These are phyloP conservation scores for Drosophila affinis DNA, from an alignment of 2,888 invertebrate species.

Conservation along the genomic window DNA sequence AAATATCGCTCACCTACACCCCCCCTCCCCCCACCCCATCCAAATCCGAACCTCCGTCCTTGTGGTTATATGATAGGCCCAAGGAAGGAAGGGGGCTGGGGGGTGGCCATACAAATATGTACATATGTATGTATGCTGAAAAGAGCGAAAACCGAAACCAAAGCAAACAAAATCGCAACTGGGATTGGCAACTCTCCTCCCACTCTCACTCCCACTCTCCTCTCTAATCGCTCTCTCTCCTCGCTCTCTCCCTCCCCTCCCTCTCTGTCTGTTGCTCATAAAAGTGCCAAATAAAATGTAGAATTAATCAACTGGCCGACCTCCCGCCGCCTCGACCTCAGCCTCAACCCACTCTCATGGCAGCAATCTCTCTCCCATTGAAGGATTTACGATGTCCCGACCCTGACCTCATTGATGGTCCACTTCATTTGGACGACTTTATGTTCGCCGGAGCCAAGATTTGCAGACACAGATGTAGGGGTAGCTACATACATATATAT, in stretches of 20 bases:
- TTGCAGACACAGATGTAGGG: slow-evolving; percentile 11
- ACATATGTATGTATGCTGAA: slow-evolving; percentile 12
- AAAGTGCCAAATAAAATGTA: slow-evolving; percentile 71
- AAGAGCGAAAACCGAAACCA: slow-evolving; percentile 27
- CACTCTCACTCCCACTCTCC: neutral
- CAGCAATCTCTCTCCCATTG: neutral
- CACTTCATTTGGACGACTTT: slow-evolving; percentile 4
- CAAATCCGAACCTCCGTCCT: slow-evolving; percentile 4
- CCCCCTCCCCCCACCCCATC: neutral
- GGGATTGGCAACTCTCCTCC: neutral
- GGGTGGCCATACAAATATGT: neutral
- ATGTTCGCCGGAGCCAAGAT: slow-evolving; percentile 2
- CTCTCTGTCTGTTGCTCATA: slow-evolving; percentile 58
- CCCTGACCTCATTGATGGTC: slow-evolving; percentile 21
- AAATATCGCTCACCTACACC: slow-evolving; percentile 47
- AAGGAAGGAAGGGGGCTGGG: neutral
- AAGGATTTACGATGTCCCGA: slow-evolving; percentile 14
- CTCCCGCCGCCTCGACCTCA: slow-evolving; percentile 8
- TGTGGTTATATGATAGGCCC: slow-evolving; percentile 42
- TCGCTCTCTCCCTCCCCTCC: neutral
- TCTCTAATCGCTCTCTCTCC: slow-evolving; percentile 17
- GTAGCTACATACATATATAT: too few species aligned
- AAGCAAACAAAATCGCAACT: slow-evolving; percentile 52
- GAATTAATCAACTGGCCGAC: slow-evolving; percentile 68
- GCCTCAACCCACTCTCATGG: neutral